Percentiles rank a stretch among this genome's conserved stretches.
Evolutionary conservation across 2,113 vertebrate genomes (phyloP).

Genomic region (Sinocyclocheilus maitianheensis): DNA sequence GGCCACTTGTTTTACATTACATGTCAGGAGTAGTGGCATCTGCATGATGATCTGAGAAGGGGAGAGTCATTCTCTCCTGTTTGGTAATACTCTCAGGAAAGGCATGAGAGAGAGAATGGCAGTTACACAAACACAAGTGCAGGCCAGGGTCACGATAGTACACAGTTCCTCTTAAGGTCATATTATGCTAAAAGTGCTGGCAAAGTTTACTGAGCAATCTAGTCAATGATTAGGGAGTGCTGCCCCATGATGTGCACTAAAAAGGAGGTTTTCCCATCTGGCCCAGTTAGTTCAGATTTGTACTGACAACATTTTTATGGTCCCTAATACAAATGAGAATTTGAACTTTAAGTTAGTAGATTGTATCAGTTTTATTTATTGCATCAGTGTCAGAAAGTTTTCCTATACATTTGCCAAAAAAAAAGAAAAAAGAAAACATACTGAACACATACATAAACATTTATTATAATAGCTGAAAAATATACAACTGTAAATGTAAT

Average conservation of each 20-base stretch:
- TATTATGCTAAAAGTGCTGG: conserved; percentile 9
- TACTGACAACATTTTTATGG: not conserved
- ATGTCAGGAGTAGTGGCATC: not conserved
- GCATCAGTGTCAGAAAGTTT: too few species aligned
- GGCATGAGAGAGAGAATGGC: not conserved
- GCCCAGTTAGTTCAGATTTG: not conserved
- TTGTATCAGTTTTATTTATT: too few species aligned
- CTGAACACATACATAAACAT: too few species aligned
- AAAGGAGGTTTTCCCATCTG: too few species aligned
- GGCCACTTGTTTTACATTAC: conserved; percentile 12
- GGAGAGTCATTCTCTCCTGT: not conserved
- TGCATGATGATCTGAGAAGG: not conserved
- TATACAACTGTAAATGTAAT: too few species aligned
- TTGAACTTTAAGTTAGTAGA: too few species aligned
- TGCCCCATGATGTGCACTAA: not conserved
- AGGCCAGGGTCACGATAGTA: not conserved
- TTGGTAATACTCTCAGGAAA: not conserved
- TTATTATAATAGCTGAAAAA: too few species aligned
- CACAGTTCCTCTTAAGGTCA: not conserved
- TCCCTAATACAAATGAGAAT: too few species aligned
- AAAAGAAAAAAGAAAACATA: too few species aligned
- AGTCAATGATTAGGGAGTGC: conserved; percentile 1
- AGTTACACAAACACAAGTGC: not conserved
- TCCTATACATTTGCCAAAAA: too few species aligned
- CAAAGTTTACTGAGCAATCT: conserved; percentile 12